Evolutionary conservation across 2,888 invertebrate species (phyloP).

Genomic region (Polymixis flavicincta): DNA sequence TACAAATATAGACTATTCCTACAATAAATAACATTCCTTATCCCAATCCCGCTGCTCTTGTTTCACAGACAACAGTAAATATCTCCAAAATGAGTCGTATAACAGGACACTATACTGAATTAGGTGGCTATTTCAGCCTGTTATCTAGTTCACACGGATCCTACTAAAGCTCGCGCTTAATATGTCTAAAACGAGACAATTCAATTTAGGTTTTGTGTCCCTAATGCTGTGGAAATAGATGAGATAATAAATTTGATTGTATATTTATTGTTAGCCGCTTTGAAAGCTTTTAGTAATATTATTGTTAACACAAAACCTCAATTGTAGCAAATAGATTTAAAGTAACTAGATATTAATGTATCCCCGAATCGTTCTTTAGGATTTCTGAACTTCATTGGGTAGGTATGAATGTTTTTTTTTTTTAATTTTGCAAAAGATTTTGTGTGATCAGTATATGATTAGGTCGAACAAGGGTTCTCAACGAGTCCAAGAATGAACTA

Average conservation of each 20-base stretch:
- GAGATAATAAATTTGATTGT: conserved; percentile 1
- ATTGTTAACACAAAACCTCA: conserved; percentile 5
- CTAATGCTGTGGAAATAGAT: neutral
- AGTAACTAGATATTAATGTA: neutral
- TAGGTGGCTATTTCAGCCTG: conserved; percentile 16
- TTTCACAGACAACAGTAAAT: conserved; percentile 20
- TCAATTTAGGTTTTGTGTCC: conserved; percentile 40
- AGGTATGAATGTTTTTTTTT: no score
- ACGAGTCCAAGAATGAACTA: no score
- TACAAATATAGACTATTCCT: neutral
- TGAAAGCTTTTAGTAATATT: neutral
- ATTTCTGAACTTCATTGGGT: neutral
- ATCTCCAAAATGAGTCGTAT: neutral
- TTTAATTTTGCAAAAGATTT: no score
- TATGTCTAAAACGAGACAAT: conserved; percentile 28
- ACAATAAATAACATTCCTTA: neutral
- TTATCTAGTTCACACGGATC: conserved; percentile 13
- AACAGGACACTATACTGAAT: conserved; percentile 10
- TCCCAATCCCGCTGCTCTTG: neutral
- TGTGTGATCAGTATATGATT: no score
- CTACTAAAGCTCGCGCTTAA: conserved; percentile 12
- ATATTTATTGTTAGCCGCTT: conserved; percentile 2
- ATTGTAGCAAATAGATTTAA: neutral
- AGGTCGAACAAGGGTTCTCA: no score
- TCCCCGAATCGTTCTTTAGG: neutral